A percentile compares a stretch with the other conserved stretches of the same genome.
These are phyloP conservation scores for Abscondita cerata DNA, from an alignment of 2,888 invertebrate genomes.

Conservation along the genomic window DNA sequence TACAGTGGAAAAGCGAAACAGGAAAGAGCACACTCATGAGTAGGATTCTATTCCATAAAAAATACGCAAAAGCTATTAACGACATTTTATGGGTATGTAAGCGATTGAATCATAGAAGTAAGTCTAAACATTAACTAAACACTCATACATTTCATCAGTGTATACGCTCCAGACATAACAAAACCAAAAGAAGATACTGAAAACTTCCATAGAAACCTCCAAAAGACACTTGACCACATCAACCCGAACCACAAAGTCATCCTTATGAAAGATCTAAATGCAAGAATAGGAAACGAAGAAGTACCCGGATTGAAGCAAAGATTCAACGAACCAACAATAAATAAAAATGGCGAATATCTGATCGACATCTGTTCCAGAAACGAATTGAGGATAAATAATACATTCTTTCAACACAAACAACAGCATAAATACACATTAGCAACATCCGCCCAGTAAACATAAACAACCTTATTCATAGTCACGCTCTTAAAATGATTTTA, in stretches of 20 bases:
- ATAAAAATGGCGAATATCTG: slow-evolving; percentile 7
- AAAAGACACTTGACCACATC: not conserved
- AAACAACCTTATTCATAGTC: no score
- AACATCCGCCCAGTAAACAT: no score
- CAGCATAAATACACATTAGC: no score
- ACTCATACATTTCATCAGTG: not conserved
- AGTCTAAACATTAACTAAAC: not conserved
- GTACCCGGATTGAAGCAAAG: slow-evolving; percentile 2
- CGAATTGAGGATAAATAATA: slow-evolving; percentile 10
- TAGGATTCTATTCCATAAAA: slow-evolving; percentile 19
- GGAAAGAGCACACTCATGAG: no score
- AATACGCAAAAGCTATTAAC: slow-evolving; percentile 10
- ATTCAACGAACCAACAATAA: slow-evolving; percentile 4
- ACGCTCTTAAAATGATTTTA: no score
- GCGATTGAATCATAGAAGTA: no score
- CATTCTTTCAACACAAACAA: not conserved
- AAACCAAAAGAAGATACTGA: no score
- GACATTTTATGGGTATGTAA: slow-evolving; percentile 7
- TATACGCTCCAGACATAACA: not conserved
- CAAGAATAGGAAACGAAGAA: not conserved
- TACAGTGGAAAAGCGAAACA: no score
- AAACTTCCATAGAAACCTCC: slow-evolving; percentile 7
- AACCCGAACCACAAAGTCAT: not conserved
- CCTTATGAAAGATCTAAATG: slow-evolving; percentile 2
- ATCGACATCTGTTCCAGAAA: slow-evolving; percentile 8